Conservation (phyloP, 2,888 invertebrate genomes). For the Chouioia cunea region DNA sequence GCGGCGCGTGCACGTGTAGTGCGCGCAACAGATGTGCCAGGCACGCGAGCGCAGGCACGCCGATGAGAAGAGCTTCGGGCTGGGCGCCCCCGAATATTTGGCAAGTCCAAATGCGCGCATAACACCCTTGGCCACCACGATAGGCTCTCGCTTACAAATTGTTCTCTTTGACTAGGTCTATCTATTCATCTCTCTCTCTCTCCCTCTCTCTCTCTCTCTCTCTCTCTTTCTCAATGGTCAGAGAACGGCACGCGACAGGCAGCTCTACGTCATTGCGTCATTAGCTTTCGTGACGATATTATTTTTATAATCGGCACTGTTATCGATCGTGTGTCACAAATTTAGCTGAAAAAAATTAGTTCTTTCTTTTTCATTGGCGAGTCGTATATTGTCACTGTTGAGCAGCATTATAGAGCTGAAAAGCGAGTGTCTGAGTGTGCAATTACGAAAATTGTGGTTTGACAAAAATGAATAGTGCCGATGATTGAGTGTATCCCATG, state of each 20-base stretch:
- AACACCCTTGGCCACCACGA: no score
- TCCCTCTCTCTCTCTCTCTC: constrained; percentile 31
- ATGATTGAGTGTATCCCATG: constrained; percentile 17
- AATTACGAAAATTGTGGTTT: not conserved
- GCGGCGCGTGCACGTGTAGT: not conserved
- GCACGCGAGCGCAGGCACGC: constrained; percentile 64
- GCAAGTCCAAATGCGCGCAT: constrained; percentile 49
- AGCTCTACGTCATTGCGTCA: constrained; percentile 25
- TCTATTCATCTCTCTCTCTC: constrained; percentile 6
- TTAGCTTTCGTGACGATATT: constrained; percentile 1
- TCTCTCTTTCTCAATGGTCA: constrained; percentile 27
- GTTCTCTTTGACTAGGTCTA: constrained; percentile 16
- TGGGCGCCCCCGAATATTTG: constrained; percentile 62
- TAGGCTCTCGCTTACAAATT: constrained; percentile 23
- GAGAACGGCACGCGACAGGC: constrained; percentile 37
- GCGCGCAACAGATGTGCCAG: constrained; percentile 67
- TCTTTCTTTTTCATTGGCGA: no score
- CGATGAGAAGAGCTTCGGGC: constrained; percentile 62
- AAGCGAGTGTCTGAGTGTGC: not conserved
- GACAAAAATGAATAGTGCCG: constrained; percentile 6
- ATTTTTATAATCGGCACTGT: constrained; percentile 27
- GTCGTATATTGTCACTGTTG: no score
- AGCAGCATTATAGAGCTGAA: not conserved
- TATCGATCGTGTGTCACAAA: constrained; percentile 21
- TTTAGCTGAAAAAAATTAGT: no score